Percentiles rank a stretch among this genome's conserved stretches.
Conservation (phyloP, 2,113 vertebrate genomes). For the Uria lomvia region DNA sequence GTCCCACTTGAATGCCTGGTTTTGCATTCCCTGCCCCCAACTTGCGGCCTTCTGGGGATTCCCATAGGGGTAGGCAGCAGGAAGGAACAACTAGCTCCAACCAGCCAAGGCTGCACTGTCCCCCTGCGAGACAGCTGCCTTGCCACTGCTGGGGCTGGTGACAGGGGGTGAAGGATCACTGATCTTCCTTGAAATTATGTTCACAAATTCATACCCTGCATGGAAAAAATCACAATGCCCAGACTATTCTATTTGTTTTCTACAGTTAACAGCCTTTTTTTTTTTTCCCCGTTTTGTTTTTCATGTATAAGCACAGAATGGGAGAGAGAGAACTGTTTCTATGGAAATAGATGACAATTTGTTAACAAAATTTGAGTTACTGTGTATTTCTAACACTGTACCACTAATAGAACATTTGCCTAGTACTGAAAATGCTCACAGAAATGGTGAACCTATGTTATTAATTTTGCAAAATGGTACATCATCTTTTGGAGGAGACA, state of each 20-base stretch:
- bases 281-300: background rate
- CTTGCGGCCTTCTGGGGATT: background rate
- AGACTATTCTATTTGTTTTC: background rate
- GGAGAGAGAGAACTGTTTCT: background rate
- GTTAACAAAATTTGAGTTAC: background rate
- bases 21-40: background rate
- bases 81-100: background rate
- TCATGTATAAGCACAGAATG: background rate
- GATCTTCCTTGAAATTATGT: background rate
- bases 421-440: background rate
- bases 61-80: fast-evolving
- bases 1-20: background rate
- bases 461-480: background rate
- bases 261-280: background rate
- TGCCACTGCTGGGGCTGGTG: background rate
- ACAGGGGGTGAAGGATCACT: background rate
- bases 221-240: background rate
- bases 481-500: background rate
- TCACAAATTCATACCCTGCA: background rate
- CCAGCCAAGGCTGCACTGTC: fast-evolving
- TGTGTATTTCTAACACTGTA: background rate
- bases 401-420: background rate
- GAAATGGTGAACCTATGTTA: background rate
- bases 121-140: background rate
- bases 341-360: background rate